Percentiles rank a stretch among this genome's conserved stretches.
Evolutionary conservation across 2,888 invertebrate genomes (phyloP).

Genomic region (Meiosimyza platycephala): DNA sequence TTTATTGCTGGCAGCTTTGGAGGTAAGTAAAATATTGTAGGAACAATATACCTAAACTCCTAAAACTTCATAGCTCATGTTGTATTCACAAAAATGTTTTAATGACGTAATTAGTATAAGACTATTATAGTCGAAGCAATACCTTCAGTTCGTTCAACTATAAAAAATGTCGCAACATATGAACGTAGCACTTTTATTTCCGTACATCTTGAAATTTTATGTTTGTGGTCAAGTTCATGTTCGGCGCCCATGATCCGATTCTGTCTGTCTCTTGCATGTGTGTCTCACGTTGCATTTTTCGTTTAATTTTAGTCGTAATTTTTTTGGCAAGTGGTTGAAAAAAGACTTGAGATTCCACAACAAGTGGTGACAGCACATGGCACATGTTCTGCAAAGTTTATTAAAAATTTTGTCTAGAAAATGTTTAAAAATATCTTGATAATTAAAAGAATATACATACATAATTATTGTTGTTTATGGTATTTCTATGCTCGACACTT

Average conservation of each 20-base stretch:
- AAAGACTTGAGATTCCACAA: not conserved
- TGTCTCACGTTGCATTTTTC: not conserved
- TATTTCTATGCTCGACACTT: not conserved
- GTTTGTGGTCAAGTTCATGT: slow-evolving; percentile 57
- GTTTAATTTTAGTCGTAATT: slow-evolving; percentile 13
- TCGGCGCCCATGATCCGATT: slow-evolving; percentile 53
- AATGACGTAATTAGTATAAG: not conserved
- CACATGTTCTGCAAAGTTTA: no score
- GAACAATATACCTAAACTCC: not conserved
- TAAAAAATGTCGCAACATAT: not conserved
- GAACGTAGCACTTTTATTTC: not conserved
- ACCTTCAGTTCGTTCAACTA: slow-evolving; percentile 47
- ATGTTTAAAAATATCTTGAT: slow-evolving; percentile 6
- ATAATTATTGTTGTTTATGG: not conserved
- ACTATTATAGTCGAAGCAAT: not conserved
- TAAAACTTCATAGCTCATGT: not conserved
- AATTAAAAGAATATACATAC: not conserved
- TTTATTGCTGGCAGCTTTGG: slow-evolving; percentile 72
- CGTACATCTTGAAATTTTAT: slow-evolving; percentile 9
- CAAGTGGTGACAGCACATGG: slow-evolving; percentile 13
- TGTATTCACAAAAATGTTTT: not conserved
- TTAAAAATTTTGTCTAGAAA: no score
- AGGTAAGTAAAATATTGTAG: slow-evolving; percentile 64
- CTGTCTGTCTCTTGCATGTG: not conserved
- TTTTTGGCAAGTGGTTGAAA: slow-evolving; percentile 12